A percentile compares a stretch with the other conserved stretches of the same genome.
phyloP scores from a whole-genome alignment of 2,113 vertebrate species.

The Chloropsis hardwickii region DNA sequence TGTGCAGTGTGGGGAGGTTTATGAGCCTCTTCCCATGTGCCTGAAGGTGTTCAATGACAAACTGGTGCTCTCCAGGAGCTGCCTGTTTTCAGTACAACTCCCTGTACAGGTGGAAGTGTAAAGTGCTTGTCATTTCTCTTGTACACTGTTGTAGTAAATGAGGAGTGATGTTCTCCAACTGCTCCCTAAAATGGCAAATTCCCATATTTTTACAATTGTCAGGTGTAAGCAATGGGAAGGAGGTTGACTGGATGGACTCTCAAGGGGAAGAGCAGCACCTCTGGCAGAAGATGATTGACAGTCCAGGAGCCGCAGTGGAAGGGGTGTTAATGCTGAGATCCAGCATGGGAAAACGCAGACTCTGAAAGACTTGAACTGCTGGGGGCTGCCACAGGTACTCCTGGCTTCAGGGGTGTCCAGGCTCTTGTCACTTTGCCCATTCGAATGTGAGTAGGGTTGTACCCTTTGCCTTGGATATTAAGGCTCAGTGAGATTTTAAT shows the following conservation, averaged over 20 bases:
- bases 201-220: neutral
- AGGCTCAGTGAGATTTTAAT: neutral
- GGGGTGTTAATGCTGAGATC: conserved; percentile 90
- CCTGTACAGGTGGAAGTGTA: neutral
- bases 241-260: conserved; percentile 95
- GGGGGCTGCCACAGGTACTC: neutral
- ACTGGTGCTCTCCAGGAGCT: neutral
- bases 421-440: neutral
- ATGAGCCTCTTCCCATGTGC: neutral
- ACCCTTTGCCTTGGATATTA: neutral
- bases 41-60: neutral
- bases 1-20: neutral
- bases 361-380: conserved; percentile 51
- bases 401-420: neutral
- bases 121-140: neutral
- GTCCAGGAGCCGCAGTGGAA: conserved; percentile 85
- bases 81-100: neutral
- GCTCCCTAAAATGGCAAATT: neutral
- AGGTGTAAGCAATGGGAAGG: conserved; percentile 89
- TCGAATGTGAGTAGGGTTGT: neutral
- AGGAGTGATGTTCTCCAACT: neutral
- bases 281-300: conserved; percentile 93
- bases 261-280: conserved; percentile 88
- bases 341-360: conserved; percentile 85
- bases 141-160: rapidly evolving